phyloP scores from a whole-genome alignment of 1,140 invertebrate species.

The Copidosoma floridanum region DNA sequence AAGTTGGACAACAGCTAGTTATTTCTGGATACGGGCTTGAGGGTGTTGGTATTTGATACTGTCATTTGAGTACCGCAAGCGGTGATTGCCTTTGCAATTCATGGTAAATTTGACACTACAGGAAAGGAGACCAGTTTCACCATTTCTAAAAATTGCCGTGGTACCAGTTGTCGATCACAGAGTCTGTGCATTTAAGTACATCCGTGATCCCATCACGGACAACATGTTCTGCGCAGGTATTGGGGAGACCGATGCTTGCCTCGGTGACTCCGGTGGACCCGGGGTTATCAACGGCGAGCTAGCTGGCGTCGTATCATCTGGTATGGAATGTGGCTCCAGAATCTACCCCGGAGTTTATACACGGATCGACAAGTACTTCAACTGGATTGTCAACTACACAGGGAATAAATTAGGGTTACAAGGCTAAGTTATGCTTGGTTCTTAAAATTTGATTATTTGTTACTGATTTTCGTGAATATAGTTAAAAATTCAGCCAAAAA shows the following conservation, averaged over 20 bases:
- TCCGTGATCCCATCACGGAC: constrained; percentile 14
- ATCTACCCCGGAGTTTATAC: constrained; percentile 55
- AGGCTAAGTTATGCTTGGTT: no score
- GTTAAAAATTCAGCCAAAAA: no score
- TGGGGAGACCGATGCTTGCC: constrained; percentile 27
- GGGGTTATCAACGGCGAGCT: constrained; percentile 40
- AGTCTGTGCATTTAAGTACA: constrained; percentile 8
- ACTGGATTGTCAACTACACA: constrained; percentile 13
- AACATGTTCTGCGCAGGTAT: constrained; percentile 27
- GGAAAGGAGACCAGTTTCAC: constrained; percentile 6
- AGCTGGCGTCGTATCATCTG: constrained; percentile 60
- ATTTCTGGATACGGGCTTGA: constrained; percentile 24
- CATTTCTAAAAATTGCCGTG: constrained; percentile 12
- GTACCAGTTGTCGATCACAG: constrained; percentile 20
- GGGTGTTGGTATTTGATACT: constrained; percentile 19
- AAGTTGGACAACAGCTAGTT: constrained; percentile 12
- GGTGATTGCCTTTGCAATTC: no score
- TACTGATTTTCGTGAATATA: no score
- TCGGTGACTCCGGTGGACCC: constrained; percentile 40
- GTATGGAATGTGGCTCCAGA: constrained; percentile 58
- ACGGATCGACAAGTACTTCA: constrained; percentile 11
- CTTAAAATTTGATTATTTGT: no score
- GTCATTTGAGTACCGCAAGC: no score
- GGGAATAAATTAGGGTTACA: no score
- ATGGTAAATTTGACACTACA: no score